These are phyloP conservation scores for Iphiclides podalirius DNA, from an alignment of 2,888 invertebrate genomes.

Conservation along the genomic window DNA sequence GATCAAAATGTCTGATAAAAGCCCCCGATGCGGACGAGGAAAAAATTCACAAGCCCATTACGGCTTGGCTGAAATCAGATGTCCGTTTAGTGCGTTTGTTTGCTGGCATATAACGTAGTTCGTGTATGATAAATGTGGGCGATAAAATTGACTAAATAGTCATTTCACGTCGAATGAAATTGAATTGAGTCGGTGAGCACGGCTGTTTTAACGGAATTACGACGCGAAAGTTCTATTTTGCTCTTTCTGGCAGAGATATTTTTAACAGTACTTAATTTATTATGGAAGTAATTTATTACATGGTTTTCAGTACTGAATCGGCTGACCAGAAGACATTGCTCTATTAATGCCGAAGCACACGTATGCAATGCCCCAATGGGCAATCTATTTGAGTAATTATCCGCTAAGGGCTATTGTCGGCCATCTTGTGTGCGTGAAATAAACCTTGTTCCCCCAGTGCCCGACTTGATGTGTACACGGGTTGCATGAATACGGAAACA, in stretches of 20 bases:
- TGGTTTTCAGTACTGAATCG: slow-evolving; percentile 27
- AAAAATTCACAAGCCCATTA: slow-evolving; percentile 41
- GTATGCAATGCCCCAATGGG: slow-evolving; percentile 77
- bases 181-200: slow-evolving; percentile 15
- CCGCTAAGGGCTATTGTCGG: slow-evolving; percentile 78
- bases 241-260: not conserved
- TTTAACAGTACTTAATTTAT: slow-evolving; percentile 8
- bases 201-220: slow-evolving; percentile 20
- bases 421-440: slow-evolving; percentile 75
- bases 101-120: slow-evolving; percentile 12
- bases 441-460: slow-evolving; percentile 70
- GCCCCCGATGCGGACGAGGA: slow-evolving; percentile 58
- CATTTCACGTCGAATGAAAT: slow-evolving; percentile 17
- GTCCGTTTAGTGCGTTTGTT: slow-evolving; percentile 21
- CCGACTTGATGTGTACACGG: slow-evolving; percentile 65
- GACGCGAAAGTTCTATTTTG: slow-evolving; percentile 11
- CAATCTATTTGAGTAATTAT: slow-evolving; percentile 80
- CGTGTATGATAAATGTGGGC: slow-evolving; percentile 20
- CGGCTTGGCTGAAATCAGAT: slow-evolving; percentile 27
- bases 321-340: slow-evolving; percentile 53
- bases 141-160: slow-evolving; percentile 25
- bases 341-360: slow-evolving; percentile 57
- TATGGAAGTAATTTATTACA: slow-evolving; percentile 31
- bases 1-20: slow-evolving; percentile 75
- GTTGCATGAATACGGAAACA: slow-evolving; percentile 57